These are phyloP conservation scores for Congeria kusceri DNA, from an alignment of 2,888 invertebrate species.

Conservation along the genomic window DNA sequence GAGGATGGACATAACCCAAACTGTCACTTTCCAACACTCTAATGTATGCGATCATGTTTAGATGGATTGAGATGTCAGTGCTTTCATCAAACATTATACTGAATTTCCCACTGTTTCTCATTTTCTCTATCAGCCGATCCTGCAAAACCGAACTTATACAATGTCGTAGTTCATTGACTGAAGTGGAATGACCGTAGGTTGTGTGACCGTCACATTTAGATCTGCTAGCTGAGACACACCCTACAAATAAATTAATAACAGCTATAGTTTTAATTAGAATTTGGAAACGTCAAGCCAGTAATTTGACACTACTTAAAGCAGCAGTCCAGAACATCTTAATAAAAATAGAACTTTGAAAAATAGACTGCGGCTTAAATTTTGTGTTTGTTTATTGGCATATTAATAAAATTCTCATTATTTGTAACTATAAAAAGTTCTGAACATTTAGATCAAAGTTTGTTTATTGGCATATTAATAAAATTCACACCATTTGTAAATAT, in stretches of 20 bases:
- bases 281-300: too few relatives aligned
- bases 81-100: slow-evolving; percentile 5
- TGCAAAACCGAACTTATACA: background rate
- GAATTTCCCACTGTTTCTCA: background rate
- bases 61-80: slow-evolving; percentile 6
- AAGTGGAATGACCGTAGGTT: background rate
- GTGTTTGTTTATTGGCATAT: too few relatives aligned
- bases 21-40: background rate
- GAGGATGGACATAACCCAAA: background rate
- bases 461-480: too few relatives aligned
- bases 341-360: too few relatives aligned
- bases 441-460: too few relatives aligned
- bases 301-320: too few relatives aligned
- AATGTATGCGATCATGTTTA: background rate
- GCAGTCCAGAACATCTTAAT: too few relatives aligned
- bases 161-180: background rate
- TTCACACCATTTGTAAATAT: too few relatives aligned
- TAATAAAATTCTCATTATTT: too few relatives aligned
- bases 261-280: too few relatives aligned
- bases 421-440: too few relatives aligned
- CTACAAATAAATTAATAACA: background rate
- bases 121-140: background rate
- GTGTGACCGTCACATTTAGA: background rate
- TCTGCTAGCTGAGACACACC: background rate
- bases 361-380: too few relatives aligned